phyloP scores from a whole-genome alignment of 2,797 vertebrate genomes.

The Lepilemur septentrionalis region DNA sequence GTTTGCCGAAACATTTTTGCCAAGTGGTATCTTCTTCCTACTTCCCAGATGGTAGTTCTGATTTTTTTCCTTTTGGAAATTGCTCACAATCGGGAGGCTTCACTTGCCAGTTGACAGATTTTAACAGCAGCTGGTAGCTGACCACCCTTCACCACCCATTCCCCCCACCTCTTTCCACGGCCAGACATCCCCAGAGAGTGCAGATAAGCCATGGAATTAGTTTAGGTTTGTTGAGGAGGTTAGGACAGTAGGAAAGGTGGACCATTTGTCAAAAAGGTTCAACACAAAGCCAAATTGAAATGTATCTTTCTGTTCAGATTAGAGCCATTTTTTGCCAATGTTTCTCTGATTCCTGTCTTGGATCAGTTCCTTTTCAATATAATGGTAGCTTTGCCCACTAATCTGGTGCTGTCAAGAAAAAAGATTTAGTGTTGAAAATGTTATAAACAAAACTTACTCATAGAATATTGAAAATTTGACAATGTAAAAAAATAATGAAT shows the following conservation, averaged over 20 bases:
- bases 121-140: slow-evolving; percentile 83
- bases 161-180: slow-evolving; percentile 73
- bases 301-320: slow-evolving; percentile 60
- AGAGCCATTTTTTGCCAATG: background rate
- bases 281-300: slow-evolving; percentile 42
- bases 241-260: slow-evolving; percentile 27
- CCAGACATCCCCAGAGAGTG: background rate
- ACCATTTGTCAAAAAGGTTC: slow-evolving; percentile 63
- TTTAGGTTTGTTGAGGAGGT: slow-evolving; percentile 52
- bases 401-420: background rate
- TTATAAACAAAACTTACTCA: background rate
- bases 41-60: slow-evolving; percentile 85
- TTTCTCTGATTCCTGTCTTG: background rate
- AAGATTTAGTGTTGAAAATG: background rate
- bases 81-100: slow-evolving; percentile 82
- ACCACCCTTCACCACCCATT: slow-evolving; percentile 70
- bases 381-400: background rate
- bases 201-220: background rate
- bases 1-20: slow-evolving; percentile 82
- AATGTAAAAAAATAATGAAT: background rate
- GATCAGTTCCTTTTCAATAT: background rate
- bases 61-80: slow-evolving; percentile 81
- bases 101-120: slow-evolving; percentile 84
- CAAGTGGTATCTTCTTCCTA: slow-evolving; percentile 85
- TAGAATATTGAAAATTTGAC: slow-evolving; percentile 11